A percentile compares a stretch with the other conserved stretches of the same genome.
phyloP scores from a whole-genome alignment of 2,888 invertebrate species.

The Teinopalpus imperialis region DNA sequence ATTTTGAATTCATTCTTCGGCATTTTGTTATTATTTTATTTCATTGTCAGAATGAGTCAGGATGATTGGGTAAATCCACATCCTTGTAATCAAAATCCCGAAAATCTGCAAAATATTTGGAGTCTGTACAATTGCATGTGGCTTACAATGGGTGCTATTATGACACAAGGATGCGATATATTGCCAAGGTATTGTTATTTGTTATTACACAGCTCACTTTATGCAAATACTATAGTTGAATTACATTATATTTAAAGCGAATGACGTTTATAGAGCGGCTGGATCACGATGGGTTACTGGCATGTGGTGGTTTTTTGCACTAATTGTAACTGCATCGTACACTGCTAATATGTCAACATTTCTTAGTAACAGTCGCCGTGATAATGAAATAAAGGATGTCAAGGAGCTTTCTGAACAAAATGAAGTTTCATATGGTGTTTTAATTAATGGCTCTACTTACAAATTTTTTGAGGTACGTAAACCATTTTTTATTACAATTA shows the following conservation, averaged over 20 bases:
- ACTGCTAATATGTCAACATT: constrained; percentile 91
- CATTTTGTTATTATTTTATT: not conserved
- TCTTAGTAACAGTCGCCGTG: constrained; percentile 89
- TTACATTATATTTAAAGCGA: too few species aligned
- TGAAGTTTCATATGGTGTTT: constrained; percentile 92
- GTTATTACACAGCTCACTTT: not conserved
- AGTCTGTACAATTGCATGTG: constrained; percentile 93
- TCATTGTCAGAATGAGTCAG: constrained; percentile 87
- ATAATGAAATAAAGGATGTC: constrained; percentile 89
- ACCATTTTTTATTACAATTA: not conserved
- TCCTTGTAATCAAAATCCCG: constrained; percentile 91
- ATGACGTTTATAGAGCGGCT: constrained; percentile 84
- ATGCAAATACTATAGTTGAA: not conserved
- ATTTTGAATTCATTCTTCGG: not conserved
- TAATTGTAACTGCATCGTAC: constrained; percentile 93
- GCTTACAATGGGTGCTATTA: constrained; percentile 94
- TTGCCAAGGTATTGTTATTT: constrained; percentile 87
- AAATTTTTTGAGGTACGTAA: constrained; percentile 87
- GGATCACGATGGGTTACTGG: constrained; percentile 94
- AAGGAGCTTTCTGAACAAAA: constrained; percentile 92
- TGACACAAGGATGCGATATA: constrained; percentile 96
- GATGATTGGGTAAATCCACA: constrained; percentile 97
- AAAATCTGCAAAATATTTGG: constrained; percentile 94
- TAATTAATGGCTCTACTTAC: constrained; percentile 90
- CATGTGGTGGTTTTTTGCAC: constrained; percentile 96